phyloP scores from a whole-genome alignment of 2,888 invertebrate genomes.

The Hartigia nigra region DNA sequence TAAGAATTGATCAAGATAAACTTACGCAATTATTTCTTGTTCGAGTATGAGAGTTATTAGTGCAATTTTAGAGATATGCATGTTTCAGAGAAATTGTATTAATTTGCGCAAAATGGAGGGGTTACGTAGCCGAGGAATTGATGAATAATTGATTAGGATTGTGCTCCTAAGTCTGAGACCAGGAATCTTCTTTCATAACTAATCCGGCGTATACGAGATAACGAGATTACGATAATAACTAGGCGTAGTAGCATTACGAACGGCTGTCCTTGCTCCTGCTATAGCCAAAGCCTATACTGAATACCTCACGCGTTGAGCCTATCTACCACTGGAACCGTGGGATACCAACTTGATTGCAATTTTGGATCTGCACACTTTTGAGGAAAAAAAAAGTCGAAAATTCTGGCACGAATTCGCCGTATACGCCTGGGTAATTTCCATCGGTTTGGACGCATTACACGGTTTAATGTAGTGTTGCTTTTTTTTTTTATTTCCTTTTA shows the following conservation, averaged over 20 bases:
- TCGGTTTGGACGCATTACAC: not conserved
- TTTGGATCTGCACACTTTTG: not conserved
- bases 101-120: not conserved
- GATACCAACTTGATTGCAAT: not conserved
- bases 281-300: not conserved
- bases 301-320: not conserved
- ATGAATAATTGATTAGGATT: slow-evolving; percentile 7
- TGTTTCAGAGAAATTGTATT: not conserved
- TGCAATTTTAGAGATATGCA: not conserved
- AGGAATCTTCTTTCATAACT: not conserved
- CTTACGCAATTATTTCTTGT: not conserved
- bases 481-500: not conserved
- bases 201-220: slow-evolving; percentile 6
- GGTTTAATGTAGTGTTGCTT: not conserved
- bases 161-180: not conserved
- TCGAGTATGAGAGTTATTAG: not conserved
- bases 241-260: not conserved
- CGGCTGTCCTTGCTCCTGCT: not conserved
- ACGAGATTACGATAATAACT: slow-evolving; percentile 7
- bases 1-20: not conserved
- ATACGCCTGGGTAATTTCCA: not conserved
- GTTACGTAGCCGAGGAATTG: not conserved
- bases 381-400: not conserved
- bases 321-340: not conserved
- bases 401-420: not conserved